These are phyloP conservation scores for Montipora foliosa DNA, from an alignment of 64 coral and sea anemone genomes.

Conservation along the genomic window DNA sequence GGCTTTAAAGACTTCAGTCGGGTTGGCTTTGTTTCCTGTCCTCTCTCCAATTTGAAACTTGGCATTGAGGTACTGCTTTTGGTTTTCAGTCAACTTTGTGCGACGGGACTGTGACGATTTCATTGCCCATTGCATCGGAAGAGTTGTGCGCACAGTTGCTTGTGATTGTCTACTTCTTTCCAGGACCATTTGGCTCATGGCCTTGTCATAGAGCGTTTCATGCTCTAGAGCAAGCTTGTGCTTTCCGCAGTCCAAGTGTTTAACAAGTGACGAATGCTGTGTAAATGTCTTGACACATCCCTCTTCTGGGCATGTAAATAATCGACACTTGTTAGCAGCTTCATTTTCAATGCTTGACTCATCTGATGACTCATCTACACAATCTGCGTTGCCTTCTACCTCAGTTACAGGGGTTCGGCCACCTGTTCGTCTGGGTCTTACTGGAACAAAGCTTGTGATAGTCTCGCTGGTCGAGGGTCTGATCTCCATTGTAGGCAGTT, in stretches of 20 bases:
- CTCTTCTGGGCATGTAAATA: slow-evolving; percentile 45
- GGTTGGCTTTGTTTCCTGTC: slow-evolving; percentile 28
- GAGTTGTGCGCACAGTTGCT: slow-evolving; percentile 21
- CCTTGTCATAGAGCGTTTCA: slow-evolving; percentile 31
- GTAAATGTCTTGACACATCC: slow-evolving; percentile 20
- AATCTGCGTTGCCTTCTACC: not conserved
- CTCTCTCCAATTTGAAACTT: slow-evolving; percentile 52
- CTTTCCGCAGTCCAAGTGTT: slow-evolving; percentile 47
- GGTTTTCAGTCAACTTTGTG: slow-evolving; percentile 57
- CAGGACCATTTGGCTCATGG: slow-evolving; percentile 15
- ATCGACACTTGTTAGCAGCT: slow-evolving; percentile 1
- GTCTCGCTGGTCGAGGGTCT: slow-evolving; percentile 16
- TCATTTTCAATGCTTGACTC: not conserved
- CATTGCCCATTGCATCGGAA: slow-evolving; percentile 50
- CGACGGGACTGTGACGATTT: slow-evolving; percentile 49
- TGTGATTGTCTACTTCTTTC: slow-evolving; percentile 49
- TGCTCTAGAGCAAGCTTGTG: not conserved
- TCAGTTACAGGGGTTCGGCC: not conserved
- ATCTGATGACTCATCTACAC: not conserved
- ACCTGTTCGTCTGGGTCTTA: slow-evolving; percentile 33
- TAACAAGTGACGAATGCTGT: slow-evolving; percentile 26
- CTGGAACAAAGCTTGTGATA: slow-evolving; percentile 18
- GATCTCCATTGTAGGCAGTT: slow-evolving; percentile 15
- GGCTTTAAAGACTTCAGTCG: slow-evolving; percentile 26
- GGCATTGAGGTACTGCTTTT: slow-evolving; percentile 45